A percentile compares a stretch with the other conserved stretches of the same genome.
Evolutionary conservation across 2,888 invertebrate genomes (phyloP).

Genomic region (Anagyrus pseudococci): DNA sequence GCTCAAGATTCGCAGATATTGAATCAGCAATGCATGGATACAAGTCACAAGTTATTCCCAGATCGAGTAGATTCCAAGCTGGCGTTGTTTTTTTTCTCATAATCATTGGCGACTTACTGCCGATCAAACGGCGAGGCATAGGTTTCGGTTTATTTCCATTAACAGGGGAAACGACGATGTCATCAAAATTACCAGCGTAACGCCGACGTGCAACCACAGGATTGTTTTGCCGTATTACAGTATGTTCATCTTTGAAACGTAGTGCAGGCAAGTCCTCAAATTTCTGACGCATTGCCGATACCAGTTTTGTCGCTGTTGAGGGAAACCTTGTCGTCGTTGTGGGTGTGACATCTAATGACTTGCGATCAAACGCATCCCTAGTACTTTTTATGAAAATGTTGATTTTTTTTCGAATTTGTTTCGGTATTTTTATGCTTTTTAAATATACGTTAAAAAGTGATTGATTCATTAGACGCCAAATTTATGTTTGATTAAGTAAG

Average conservation of each 20-base stretch:
- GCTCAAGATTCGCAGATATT: conserved; percentile 25
- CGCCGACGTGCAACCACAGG: conserved; percentile 17
- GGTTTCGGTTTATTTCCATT: conserved; percentile 37
- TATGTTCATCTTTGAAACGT: conserved; percentile 34
- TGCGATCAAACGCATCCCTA: conserved; percentile 34
- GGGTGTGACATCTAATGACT: conserved; percentile 30
- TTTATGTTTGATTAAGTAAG: too few relatives aligned
- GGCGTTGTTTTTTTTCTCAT: conserved; percentile 21
- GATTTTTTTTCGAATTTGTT: conserved; percentile 34
- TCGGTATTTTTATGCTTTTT: conserved; percentile 23
- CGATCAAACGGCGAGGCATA: conserved; percentile 37
- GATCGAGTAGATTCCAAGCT: conserved; percentile 27
- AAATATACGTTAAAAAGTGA: neutral
- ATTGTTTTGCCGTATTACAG: conserved; percentile 15
- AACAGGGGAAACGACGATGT: conserved; percentile 11
- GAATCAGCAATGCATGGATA: conserved; percentile 20
- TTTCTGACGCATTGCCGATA: conserved; percentile 46
- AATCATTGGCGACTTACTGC: conserved; percentile 32
- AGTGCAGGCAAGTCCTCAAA: conserved; percentile 37
- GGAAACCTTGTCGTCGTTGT: conserved; percentile 29
- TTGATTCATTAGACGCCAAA: neutral
- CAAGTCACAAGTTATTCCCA: too few relatives aligned
- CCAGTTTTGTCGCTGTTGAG: conserved; percentile 46
- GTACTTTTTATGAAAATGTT: conserved; percentile 20
- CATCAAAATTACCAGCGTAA: conserved; percentile 37